Evolutionary conservation across 2,888 invertebrate genomes (phyloP).

Genomic region (Lasioglossum oenotherae): DNA sequence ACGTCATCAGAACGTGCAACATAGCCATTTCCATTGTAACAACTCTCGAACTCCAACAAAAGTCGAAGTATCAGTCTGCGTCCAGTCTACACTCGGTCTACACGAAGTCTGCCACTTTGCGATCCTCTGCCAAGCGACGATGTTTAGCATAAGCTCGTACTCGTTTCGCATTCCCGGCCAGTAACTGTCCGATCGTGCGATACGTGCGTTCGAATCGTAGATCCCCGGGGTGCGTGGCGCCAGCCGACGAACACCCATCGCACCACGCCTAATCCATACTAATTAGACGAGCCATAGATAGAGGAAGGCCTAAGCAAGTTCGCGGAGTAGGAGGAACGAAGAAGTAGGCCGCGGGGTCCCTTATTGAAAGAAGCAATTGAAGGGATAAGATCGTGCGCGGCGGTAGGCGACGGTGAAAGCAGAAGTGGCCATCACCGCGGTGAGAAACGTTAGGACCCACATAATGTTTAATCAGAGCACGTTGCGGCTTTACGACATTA

Average conservation of each 20-base stretch:
- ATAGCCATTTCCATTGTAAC: not conserved
- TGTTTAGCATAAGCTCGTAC: not conserved
- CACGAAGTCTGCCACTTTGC: not conserved
- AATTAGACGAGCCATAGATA: slow-evolving; percentile 18
- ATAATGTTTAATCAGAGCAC: slow-evolving; percentile 84
- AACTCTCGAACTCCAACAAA: not conserved
- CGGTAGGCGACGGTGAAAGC: slow-evolving; percentile 26
- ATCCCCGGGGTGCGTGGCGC: slow-evolving; percentile 12
- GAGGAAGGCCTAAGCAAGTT: not conserved
- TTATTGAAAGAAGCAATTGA: slow-evolving; percentile 59
- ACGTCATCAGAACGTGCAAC: not conserved
- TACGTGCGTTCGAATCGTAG: slow-evolving; percentile 5
- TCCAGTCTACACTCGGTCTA: not conserved
- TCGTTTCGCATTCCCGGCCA: not conserved
- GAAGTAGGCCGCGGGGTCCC: not conserved
- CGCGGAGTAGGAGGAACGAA: slow-evolving; percentile 11
- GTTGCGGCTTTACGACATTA: slow-evolving; percentile 84
- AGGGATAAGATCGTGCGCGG: slow-evolving; percentile 52
- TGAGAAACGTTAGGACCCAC: slow-evolving; percentile 79
- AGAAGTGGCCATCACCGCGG: slow-evolving; percentile 55
- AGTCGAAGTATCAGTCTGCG: not conserved
- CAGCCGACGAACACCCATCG: slow-evolving; percentile 16
- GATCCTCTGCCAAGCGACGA: not conserved
- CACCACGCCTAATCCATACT: slow-evolving; percentile 1
- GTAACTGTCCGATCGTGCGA: not conserved